Conservation (phyloP, 2,797 vertebrate genomes). For the Fistularia commersonii region DNA sequence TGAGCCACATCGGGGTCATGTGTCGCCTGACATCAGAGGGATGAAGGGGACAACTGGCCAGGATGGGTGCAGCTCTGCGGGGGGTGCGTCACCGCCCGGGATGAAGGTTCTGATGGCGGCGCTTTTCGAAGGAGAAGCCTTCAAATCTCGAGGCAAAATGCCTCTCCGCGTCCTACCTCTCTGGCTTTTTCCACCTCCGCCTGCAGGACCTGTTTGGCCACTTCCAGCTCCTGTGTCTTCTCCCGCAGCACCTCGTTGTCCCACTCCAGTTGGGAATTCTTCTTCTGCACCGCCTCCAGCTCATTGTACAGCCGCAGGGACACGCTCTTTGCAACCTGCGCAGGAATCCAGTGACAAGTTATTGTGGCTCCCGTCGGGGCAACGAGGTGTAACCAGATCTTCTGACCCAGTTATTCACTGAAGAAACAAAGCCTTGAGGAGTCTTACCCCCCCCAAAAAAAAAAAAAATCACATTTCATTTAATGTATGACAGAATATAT, state of each 20-base stretch:
- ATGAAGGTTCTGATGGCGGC: constrained; percentile 2
- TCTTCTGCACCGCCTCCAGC: constrained; percentile 88
- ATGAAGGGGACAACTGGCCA: constrained; percentile 56
- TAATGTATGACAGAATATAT: no score
- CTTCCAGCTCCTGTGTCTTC: constrained; percentile 86
- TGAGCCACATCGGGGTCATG: constrained; percentile 49
- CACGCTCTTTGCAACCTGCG: constrained; percentile 93
- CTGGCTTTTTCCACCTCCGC: constrained; percentile 86
- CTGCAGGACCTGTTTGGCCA: constrained; percentile 92
- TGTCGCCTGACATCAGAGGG: constrained; percentile 52
- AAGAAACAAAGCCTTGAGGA: no score
- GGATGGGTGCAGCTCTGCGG: constrained; percentile 56
- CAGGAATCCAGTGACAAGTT: constrained; percentile 13
- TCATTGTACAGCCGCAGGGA: constrained; percentile 91
- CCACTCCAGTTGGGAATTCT: constrained; percentile 85
- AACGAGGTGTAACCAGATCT: constrained; percentile 3
- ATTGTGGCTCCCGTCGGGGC: neutral
- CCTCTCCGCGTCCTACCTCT: constrained; percentile 73
- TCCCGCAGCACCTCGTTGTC: constrained; percentile 90
- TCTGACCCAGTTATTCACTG: neutral
- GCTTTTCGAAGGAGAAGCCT: constrained; percentile 8
- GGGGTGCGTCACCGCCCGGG: constrained; percentile 13
- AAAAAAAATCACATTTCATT: no score
- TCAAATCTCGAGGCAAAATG: neutral
- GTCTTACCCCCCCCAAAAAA: no score